Percentiles rank a stretch among this genome's conserved stretches.
Conservation (phyloP, 2,113 vertebrate genomes). For the Saguinus imperator region DNA sequence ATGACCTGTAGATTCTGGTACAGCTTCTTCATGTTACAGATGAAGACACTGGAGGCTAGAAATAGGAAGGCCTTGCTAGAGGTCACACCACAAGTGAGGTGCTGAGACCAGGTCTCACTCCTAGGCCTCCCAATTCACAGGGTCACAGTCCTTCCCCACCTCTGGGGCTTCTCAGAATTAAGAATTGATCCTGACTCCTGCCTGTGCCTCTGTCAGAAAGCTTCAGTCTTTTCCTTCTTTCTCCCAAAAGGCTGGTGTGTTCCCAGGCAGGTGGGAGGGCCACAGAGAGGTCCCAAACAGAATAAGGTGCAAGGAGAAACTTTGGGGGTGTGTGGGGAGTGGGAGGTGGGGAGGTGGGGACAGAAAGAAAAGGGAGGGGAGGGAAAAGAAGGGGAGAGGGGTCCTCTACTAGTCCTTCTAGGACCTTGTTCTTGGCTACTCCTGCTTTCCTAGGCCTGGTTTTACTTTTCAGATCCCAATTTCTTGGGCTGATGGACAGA, state of each 20-base stretch:
- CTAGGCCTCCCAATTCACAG: background rate
- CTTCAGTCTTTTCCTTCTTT: background rate
- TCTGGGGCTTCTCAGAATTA: background rate
- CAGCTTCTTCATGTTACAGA: background rate
- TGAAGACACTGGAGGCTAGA: background rate
- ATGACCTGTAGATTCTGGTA: background rate
- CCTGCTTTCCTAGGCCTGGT: background rate
- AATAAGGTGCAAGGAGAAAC: background rate
- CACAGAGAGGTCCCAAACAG: background rate
- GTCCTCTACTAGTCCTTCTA: rapidly evolving
- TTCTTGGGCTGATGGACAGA: background rate
- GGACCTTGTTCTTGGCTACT: background rate
- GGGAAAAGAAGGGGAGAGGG: background rate
- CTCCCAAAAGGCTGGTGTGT: background rate
- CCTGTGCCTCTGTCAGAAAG: background rate
- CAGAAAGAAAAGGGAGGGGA: background rate
- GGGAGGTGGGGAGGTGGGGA: too few relatives aligned
- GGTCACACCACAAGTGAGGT: background rate
- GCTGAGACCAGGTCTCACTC: background rate
- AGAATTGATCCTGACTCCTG: background rate
- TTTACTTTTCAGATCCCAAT: background rate
- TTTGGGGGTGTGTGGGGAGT: background rate
- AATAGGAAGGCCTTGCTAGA: background rate
- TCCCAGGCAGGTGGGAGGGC: background rate
- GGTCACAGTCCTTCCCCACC: background rate